Evolutionary conservation across 1,140 invertebrate species (phyloP).

Genomic region (Telenomus remus): DNA sequence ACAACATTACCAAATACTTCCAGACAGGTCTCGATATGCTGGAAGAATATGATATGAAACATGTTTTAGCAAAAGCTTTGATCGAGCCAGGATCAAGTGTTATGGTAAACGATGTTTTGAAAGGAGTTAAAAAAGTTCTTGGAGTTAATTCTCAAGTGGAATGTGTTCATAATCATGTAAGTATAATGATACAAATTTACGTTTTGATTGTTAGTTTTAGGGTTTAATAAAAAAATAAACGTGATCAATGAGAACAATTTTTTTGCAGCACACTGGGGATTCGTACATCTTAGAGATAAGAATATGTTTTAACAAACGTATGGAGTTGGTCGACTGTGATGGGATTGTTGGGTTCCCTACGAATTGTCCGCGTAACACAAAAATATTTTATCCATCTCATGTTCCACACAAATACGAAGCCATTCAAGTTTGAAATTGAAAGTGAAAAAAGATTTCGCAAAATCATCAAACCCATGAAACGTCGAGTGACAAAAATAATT

Average conservation of each 20-base stretch:
- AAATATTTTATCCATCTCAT: slow-evolving; percentile 77
- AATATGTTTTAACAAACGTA: slow-evolving; percentile 81
- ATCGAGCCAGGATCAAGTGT: slow-evolving; percentile 80
- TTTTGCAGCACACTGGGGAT: slow-evolving; percentile 72
- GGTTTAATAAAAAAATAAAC: too few relatives aligned
- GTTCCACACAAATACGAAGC: slow-evolving; percentile 59
- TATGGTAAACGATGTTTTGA: slow-evolving; percentile 76
- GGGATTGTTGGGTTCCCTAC: slow-evolving; percentile 74
- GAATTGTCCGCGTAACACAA: slow-evolving; percentile 78
- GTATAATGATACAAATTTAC: too few relatives aligned
- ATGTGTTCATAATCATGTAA: slow-evolving; percentile 62
- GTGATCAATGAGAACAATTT: background rate
- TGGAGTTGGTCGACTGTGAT: slow-evolving; percentile 80
- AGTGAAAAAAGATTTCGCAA: background rate
- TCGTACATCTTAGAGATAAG: slow-evolving; percentile 72
- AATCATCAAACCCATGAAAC: too few relatives aligned
- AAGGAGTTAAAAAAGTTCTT: slow-evolving; percentile 74
- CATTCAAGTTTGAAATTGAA: slow-evolving; percentile 9
- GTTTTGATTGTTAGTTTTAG: too few relatives aligned
- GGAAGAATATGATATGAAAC: slow-evolving; percentile 79
- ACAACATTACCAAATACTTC: slow-evolving; percentile 85
- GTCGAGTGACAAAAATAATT: too few relatives aligned
- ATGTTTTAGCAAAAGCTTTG: slow-evolving; percentile 76
- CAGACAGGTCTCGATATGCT: slow-evolving; percentile 80
- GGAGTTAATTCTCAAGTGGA: slow-evolving; percentile 53